Evolutionary conservation across 1,140 invertebrate genomes (phyloP).

Genomic region (Zaprionus africanus): DNA sequence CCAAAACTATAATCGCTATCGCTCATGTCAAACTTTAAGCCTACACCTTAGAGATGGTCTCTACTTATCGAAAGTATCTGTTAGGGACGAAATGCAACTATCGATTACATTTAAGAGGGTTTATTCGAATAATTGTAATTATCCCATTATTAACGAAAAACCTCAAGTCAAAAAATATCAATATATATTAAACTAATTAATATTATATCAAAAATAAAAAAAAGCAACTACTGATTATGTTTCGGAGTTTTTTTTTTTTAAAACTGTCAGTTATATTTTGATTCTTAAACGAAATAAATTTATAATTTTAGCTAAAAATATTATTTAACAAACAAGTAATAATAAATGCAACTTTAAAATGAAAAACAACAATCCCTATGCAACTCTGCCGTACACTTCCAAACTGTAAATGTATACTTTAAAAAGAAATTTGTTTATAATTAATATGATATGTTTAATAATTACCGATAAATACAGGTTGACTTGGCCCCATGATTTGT

Average conservation of each 20-base stretch:
- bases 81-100: neutral
- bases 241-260: too few species aligned
- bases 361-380: neutral
- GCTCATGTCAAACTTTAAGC: conserved; percentile 50
- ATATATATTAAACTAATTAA: neutral
- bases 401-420: conserved; percentile 25
- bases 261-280: too few species aligned
- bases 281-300: too few species aligned
- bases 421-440: neutral
- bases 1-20: conserved; percentile 65
- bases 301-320: too few species aligned
- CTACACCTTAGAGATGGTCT: conserved; percentile 51
- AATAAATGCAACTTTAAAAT: neutral
- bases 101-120: neutral
- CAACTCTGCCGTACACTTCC: conserved; percentile 50
- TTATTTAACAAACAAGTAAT: neutral
- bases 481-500: conserved; percentile 62
- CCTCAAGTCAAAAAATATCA: neutral
- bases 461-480: conserved; percentile 66
- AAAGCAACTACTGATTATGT: too few species aligned
- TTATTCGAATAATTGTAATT: neutral
- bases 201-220: too few species aligned
- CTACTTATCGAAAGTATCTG: conserved; percentile 9
- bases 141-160: neutral
- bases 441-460: neutral